phyloP scores from a whole-genome alignment of 2,888 invertebrate genomes.

The Esperia sulphurella region DNA sequence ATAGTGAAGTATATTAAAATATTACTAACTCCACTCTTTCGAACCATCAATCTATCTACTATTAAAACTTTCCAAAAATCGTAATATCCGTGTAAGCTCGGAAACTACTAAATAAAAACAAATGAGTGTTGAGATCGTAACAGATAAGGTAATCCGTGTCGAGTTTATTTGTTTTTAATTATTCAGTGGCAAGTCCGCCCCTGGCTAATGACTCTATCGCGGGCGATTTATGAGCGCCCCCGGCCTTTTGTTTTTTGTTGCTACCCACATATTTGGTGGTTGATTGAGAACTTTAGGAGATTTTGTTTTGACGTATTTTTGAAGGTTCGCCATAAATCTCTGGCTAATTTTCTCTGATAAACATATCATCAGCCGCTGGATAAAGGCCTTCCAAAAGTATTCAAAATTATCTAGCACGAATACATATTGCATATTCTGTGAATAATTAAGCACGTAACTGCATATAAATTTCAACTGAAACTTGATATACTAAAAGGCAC shows the following conservation, averaged over 20 bases:
- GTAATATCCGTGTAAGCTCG: constrained; percentile 38
- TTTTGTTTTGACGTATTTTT: not conserved
- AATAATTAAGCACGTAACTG: too few relatives aligned
- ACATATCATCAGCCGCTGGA: too few relatives aligned
- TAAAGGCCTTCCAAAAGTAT: too few relatives aligned
- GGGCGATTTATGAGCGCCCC: constrained; percentile 59
- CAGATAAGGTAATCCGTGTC: constrained; percentile 73
- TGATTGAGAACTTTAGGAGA: constrained; percentile 38
- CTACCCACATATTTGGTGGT: constrained; percentile 38
- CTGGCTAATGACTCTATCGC: constrained; percentile 75
- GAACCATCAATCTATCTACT: constrained; percentile 2
- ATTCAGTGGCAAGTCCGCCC: constrained; percentile 69
- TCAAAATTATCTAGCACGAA: too few relatives aligned
- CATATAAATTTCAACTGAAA: too few relatives aligned
- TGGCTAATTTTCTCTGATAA: too few relatives aligned
- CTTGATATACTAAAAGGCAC: too few relatives aligned
- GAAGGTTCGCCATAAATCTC: too few relatives aligned
- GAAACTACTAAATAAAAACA: constrained; percentile 60
- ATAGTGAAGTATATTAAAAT: too few relatives aligned
- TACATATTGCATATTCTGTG: too few relatives aligned
- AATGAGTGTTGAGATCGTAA: constrained; percentile 55
- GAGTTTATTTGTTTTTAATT: constrained; percentile 77
- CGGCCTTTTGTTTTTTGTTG: constrained; percentile 60
- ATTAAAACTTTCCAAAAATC: constrained; percentile 18
- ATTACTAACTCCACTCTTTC: too few relatives aligned